Base-by-base conservation (phyloP, 2,113 vertebrate species). In the Grantiella picta region DNA sequence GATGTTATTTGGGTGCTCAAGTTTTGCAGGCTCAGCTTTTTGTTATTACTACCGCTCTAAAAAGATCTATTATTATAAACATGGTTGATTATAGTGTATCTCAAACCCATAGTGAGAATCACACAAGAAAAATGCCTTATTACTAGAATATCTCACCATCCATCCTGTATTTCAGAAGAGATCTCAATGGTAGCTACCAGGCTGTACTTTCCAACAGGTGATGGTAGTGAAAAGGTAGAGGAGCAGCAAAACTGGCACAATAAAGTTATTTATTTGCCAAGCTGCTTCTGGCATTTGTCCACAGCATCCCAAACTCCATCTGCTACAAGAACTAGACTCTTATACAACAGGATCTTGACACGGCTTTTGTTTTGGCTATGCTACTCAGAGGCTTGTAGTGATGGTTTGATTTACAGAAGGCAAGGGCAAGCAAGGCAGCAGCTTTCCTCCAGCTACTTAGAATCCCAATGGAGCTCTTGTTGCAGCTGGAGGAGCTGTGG, bases 111-210 rank as follows among this genome's bases (percentile, higher is more conserved):
- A 56, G 33, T 8, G 33, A 71, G 15, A 77, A 83, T 4, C 33
- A 65, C 11, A 49, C 0, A 0, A 33, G 42, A 49, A 53, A 76
- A 77, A 35, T 1, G 5, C 25, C 19, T 57, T 23, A 9, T 49
- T 31, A 27, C 23, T 6, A 29, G 53, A 69, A 25, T 49, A 17
- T 38, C 27, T 29, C 47, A 54, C 10, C 7, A 50, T 7, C 10
- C 7, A 50, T 7, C 13, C 2, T 2, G 0, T 18, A 59, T 35
- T 80, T 65, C 45, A 80, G 42, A 72, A 54, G 36, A 8, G 4
- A 45, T 6, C 24, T 57, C 40, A 44, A 25, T 14, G 7, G 27
- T 18, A 77, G 9, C 40, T 45, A 57, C 28, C 17, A 73, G 72
- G 27, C 44, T 80, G 40, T 10, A 22, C 20, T 61, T 52, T 2